Evolutionary conservation across 2,888 invertebrate species (phyloP).

Genomic region (Cheilosia scutellata): DNA sequence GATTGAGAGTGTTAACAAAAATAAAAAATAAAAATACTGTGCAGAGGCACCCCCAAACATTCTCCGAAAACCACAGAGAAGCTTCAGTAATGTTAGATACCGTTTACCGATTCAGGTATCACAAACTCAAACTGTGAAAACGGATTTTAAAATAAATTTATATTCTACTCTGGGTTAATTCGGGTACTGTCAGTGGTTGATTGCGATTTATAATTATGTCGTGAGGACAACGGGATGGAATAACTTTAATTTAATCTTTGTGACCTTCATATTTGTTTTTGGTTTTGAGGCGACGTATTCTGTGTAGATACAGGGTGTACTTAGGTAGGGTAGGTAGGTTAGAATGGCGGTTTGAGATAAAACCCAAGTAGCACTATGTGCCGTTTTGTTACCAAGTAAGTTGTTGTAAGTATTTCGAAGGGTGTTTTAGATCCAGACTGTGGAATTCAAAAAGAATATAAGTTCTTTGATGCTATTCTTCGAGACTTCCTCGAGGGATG

Average conservation of each 20-base stretch:
- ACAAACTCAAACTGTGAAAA: constrained; percentile 12
- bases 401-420: too few species aligned
- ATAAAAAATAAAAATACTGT: constrained; percentile 43
- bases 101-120: neutral
- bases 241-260: constrained; percentile 12
- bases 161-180: constrained; percentile 35
- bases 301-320: too few species aligned
- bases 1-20: constrained; percentile 38
- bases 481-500: too few species aligned
- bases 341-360: too few species aligned
- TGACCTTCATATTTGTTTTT: neutral
- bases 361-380: too few species aligned
- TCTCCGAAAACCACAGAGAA: constrained; percentile 34
- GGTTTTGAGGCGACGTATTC: too few species aligned
- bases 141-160: constrained; percentile 11
- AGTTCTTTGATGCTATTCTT: too few species aligned
- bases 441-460: too few species aligned
- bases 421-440: too few species aligned
- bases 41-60: constrained; percentile 16
- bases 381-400: too few species aligned
- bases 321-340: too few species aligned
- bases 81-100: neutral
- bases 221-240: constrained; percentile 14
- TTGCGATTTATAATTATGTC: constrained; percentile 39
- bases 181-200: constrained; percentile 24